Evolutionary conservation across 2,888 invertebrate genomes (phyloP).

Genomic region (Synergus itoensis): DNA sequence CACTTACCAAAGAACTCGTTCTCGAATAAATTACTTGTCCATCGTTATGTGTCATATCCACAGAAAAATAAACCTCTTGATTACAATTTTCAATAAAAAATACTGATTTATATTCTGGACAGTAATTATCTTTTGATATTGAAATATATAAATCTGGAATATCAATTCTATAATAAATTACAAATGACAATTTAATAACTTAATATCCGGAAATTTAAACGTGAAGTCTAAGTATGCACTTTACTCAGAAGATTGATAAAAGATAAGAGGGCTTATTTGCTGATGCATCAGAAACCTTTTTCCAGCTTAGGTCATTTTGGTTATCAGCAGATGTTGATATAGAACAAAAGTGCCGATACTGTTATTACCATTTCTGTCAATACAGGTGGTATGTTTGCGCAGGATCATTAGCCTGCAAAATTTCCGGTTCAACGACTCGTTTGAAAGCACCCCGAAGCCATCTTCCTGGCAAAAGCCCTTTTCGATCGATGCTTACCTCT

Average conservation of each 20-base stretch:
- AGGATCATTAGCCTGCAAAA: slow-evolving; percentile 46
- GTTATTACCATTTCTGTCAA: neutral
- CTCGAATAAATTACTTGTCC: slow-evolving; percentile 12
- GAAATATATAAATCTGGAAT: neutral
- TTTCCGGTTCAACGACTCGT: slow-evolving; percentile 52
- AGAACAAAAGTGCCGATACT: neutral
- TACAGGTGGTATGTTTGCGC: slow-evolving; percentile 42
- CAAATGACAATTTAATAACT: too few species aligned
- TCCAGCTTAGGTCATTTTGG: neutral
- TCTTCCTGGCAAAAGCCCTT: slow-evolving; percentile 42
- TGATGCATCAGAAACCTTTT: neutral
- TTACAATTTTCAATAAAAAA: neutral
- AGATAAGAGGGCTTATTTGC: neutral
- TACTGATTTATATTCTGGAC: neutral
- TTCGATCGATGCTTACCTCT: slow-evolving; percentile 9
- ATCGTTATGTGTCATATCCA: neutral
- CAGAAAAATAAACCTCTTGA: neutral
- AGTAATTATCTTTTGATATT: neutral
- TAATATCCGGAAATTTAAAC: neutral
- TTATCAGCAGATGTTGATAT: neutral
- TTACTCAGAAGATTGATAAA: neutral
- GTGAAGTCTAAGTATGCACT: neutral
- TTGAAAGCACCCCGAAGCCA: slow-evolving; percentile 51
- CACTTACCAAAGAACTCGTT: neutral
- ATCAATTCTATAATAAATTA: too few species aligned